Percentiles rank a stretch among this genome's conserved stretches.
Evolutionary conservation across 2,888 invertebrate species (phyloP).

Genomic region (Glyphotaelius pellucidus): DNA sequence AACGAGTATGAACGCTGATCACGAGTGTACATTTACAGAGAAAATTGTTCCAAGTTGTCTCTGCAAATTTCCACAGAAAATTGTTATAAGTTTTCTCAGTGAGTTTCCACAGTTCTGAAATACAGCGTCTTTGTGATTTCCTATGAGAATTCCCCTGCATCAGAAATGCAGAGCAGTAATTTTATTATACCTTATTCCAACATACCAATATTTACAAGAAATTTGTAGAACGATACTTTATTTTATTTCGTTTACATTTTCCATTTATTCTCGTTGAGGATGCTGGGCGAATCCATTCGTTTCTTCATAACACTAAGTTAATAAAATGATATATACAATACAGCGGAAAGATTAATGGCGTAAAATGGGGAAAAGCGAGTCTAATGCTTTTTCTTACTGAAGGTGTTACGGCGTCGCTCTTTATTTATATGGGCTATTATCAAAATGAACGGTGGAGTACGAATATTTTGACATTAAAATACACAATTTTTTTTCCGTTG

Average conservation of each 20-base stretch:
- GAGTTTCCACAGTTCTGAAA: background rate
- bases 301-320: background rate
- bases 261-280: background rate
- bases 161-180: conserved; percentile 17
- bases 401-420: background rate
- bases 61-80: background rate
- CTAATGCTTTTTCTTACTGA: background rate
- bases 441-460: background rate
- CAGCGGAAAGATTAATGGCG: background rate
- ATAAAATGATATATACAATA: background rate
- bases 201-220: background rate
- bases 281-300: background rate
- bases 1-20: background rate
- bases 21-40: background rate
- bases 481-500: background rate
- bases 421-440: background rate
- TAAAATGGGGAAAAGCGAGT: background rate
- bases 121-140: conserved; percentile 26
- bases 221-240: background rate
- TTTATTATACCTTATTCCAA: background rate
- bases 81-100: conserved; percentile 17
- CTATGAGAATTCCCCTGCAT: background rate
- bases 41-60: background rate
- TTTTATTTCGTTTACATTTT: background rate
- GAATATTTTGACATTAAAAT: background rate